Conservation (phyloP, 2,113 vertebrate genomes). For the Ondatra zibethicus region DNA sequence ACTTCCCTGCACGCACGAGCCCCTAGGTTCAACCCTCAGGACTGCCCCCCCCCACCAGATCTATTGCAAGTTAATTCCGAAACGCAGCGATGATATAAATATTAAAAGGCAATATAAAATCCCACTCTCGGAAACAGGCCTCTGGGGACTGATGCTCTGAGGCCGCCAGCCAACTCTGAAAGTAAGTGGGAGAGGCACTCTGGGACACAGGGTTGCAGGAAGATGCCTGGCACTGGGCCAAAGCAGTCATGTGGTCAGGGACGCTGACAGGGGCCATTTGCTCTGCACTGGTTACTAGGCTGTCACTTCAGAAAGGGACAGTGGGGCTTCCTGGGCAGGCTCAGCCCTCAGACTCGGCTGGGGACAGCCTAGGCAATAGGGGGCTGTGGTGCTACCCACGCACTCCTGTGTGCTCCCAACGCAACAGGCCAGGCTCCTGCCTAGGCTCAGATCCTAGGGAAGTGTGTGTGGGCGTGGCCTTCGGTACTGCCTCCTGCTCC, state of each 20-base stretch:
- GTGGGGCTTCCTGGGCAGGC: not conserved
- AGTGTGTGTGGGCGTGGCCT: accelerated
- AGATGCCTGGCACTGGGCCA: not conserved
- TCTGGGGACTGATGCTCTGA: constrained; percentile 60
- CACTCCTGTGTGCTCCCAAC: not conserved
- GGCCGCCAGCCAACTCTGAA: not conserved
- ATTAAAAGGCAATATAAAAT: constrained; percentile 46
- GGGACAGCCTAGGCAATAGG: not conserved
- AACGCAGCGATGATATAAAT: constrained; percentile 47
- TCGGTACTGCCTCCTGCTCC: not conserved
- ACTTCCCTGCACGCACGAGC: not conserved
- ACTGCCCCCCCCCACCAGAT: too few relatives aligned
- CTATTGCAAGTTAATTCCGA: not conserved
- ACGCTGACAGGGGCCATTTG: not conserved
- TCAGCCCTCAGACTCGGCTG: not conserved
- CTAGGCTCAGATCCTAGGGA: not conserved
- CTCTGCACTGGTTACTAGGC: not conserved
- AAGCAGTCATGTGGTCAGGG: not conserved
- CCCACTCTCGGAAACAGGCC: not conserved
- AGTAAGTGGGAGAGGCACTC: constrained; percentile 65
- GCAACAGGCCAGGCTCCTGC: not conserved
- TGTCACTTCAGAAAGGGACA: accelerated
- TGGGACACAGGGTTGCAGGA: not conserved
- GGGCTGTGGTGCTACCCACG: not conserved
- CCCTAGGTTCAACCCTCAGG: not conserved